Base-by-base conservation (phyloP, 2,888 invertebrate genomes). In the Spicauda simplicius region DNA sequence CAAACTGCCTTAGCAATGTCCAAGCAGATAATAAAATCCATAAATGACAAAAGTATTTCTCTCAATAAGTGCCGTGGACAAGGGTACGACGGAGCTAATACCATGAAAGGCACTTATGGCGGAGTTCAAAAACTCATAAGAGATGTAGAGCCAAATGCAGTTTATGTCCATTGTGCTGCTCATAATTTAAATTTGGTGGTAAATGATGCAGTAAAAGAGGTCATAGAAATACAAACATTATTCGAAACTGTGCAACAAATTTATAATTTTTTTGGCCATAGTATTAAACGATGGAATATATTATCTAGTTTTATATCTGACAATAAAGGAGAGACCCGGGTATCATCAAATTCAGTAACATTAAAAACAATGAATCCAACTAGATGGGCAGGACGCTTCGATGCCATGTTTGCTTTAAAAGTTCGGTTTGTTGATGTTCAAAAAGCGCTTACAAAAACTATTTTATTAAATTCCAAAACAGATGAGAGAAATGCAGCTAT, bases 401-500 rank as follows among this genome's bases (percentile, higher is more conserved):
- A 68, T 68, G 63, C 62, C 58, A 58, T 63, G 20, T 63, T 57
- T 63, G 59, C 56, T 60, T 66, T 66, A 55, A 60, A 66, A 67
- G 71, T 70, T 66, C 69, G 70, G 69, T 72, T 71, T 69, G 69
- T 71, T 70, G 71, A 70, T 57, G 64, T 66, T 60, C 69, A 69
- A 71, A 71, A 71, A 72, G 68, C 71, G 68, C 68, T 73, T 48
- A 70, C 64, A 60, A 73, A 71, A 73, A 71, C 69, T 68, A 71
- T 73, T 71, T 68, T 70, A 64, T 71, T 73, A 69, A 72, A 65
- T 72, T 69, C 58, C 65, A 73, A 73, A 73, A 63, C 70, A 72
- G 69, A 71, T 72, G 68, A 70, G 65, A 74, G 66, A 70, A 72
- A 70, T 73, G 71, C 71, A 72, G 71, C 71, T 71, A 54, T 71